Conservation (phyloP, 2,888 invertebrate species). For the Hypercompe scribonia region DNA sequence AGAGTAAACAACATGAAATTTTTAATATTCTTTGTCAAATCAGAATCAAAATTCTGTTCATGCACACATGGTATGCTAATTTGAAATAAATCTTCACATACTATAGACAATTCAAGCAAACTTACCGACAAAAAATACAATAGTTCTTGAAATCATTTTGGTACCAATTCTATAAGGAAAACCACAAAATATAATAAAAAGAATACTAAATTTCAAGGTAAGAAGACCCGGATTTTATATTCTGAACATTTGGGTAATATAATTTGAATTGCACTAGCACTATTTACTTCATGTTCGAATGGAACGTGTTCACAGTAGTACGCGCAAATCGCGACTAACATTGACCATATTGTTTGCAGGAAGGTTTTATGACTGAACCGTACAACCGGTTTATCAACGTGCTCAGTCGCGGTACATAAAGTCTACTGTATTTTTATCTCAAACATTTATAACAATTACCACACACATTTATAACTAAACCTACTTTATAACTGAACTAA, state of each 20-base stretch:
- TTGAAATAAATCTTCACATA: constrained; percentile 5
- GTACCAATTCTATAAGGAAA: constrained; percentile 67
- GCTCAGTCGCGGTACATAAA: constrained; percentile 36
- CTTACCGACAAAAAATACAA: constrained; percentile 77
- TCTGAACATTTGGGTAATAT: constrained; percentile 47
- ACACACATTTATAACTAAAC: background rate
- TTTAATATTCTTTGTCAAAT: too few species aligned
- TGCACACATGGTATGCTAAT: background rate
- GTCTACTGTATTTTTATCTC: constrained; percentile 25
- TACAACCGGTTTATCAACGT: constrained; percentile 61
- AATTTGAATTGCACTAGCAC: constrained; percentile 35
- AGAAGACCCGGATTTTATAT: constrained; percentile 46
- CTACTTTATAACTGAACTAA: too few species aligned
- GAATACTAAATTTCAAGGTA: constrained; percentile 61
- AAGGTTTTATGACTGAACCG: constrained; percentile 47
- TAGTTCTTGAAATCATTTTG: constrained; percentile 69
- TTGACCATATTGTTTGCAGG: constrained; percentile 32
- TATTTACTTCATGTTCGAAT: constrained; percentile 36
- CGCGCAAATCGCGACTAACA: constrained; percentile 54
- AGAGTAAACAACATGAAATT: constrained; percentile 35
- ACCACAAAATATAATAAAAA: constrained; percentile 56
- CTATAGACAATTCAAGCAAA: constrained; percentile 47
- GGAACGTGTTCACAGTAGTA: constrained; percentile 47
- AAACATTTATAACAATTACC: background rate
- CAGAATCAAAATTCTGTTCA: constrained; percentile 18